Evolutionary conservation across 2,113 vertebrate species (phyloP).

Genomic region (Platysteira castanea): DNA sequence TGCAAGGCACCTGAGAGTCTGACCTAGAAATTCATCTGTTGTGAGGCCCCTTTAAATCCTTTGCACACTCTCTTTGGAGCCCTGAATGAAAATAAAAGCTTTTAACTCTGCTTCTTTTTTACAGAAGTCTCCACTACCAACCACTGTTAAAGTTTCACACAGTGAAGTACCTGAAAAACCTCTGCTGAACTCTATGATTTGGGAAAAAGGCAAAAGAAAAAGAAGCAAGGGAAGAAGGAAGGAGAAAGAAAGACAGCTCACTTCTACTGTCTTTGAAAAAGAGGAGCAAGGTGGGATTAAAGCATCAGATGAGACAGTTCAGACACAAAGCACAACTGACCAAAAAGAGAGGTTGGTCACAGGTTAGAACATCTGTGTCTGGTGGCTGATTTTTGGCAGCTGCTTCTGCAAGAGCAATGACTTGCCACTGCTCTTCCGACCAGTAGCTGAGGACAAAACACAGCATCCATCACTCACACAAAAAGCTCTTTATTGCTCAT

Average conservation of each 20-base stretch:
- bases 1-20: not conserved
- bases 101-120: not conserved
- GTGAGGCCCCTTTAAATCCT: not conserved
- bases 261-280: not conserved
- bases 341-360: not conserved
- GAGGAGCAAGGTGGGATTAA: not conserved
- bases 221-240: not conserved
- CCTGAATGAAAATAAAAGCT: not conserved
- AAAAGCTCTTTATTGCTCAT: not conserved
- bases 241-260: not conserved
- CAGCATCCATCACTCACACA: rapidly evolving
- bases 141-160: not conserved
- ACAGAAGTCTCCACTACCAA: not conserved
- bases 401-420: not conserved
- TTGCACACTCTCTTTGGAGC: not conserved
- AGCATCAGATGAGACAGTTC: not conserved
- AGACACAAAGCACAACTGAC: not conserved
- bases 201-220: not conserved
- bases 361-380: not conserved
- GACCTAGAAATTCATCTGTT: not conserved
- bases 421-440: not conserved
- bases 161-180: not conserved
- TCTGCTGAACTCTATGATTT: not conserved
- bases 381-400: not conserved
- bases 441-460: not conserved